Percentiles rank a stretch among this genome's conserved stretches.
These are phyloP conservation scores for Cygnus atratus DNA, from an alignment of 2,113 vertebrate genomes.

Conservation along the genomic window DNA sequence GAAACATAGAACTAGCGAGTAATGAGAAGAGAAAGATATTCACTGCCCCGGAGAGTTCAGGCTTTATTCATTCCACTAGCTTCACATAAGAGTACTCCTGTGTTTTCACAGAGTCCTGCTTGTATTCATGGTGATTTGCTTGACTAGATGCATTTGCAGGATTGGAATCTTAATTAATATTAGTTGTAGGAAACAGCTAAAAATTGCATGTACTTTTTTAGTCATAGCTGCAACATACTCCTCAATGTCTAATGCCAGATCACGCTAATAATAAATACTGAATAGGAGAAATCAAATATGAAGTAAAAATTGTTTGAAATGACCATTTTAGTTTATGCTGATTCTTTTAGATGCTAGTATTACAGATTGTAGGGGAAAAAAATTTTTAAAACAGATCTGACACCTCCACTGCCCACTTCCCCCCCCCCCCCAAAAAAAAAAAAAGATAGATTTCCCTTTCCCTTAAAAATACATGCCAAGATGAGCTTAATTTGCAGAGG, in stretches of 20 bases:
- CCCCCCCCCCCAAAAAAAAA: no score
- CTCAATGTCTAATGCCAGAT: background rate
- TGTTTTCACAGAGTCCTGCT: background rate
- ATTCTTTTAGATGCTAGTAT: background rate
- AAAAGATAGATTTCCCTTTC: background rate
- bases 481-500: background rate
- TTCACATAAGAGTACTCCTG: background rate
- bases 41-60: background rate
- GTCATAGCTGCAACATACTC: background rate
- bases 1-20: background rate
- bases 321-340: background rate
- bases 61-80: background rate
- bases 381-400: background rate
- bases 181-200: background rate
- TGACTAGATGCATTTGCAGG: background rate
- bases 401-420: no score
- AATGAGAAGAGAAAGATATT: background rate
- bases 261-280: background rate
- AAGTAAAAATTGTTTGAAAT: background rate
- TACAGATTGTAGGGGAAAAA: background rate
- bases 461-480: background rate
- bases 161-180: background rate
- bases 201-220: background rate
- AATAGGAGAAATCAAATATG: background rate
- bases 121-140: background rate